These are phyloP conservation scores for Acanthoscelides obtectus DNA, from an alignment of 2,888 invertebrate species.

Conservation along the genomic window DNA sequence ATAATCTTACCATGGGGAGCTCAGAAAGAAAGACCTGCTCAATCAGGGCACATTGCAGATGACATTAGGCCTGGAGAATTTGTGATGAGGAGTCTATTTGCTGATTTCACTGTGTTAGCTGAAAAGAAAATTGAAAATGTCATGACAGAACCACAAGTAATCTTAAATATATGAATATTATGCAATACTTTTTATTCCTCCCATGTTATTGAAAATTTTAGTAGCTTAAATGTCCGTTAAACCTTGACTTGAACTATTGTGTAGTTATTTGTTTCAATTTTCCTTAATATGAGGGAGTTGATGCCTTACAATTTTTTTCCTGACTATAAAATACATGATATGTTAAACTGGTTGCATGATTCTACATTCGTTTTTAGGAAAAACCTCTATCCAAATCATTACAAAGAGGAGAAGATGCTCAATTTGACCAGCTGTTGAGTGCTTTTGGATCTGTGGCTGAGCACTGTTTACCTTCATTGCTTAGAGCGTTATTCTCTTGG, in stretches of 20 bases:
- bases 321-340: not conserved
- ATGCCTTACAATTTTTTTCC: not conserved
- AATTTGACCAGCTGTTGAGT: constrained; percentile 89
- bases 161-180: constrained; percentile 6
- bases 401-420: constrained; percentile 92
- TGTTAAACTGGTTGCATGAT: constrained; percentile 2
- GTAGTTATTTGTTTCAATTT: no score
- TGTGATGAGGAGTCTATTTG: constrained; percentile 91
- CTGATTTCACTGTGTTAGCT: constrained; percentile 91
- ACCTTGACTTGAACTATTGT: no score
- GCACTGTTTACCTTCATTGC: constrained; percentile 91
- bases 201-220: no score
- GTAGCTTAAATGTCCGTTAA: no score
- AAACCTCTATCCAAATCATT: constrained; percentile 92
- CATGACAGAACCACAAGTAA: constrained; percentile 82
- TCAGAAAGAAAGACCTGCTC: constrained; percentile 60
- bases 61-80: constrained; percentile 88
- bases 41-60: constrained; percentile 49
- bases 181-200: no score
- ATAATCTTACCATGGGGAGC: constrained; percentile 81
- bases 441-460: constrained; percentile 94
- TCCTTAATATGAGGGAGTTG: no score
- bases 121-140: constrained; percentile 95
- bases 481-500: constrained; percentile 92
- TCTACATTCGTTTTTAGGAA: constrained; percentile 56